These are phyloP conservation scores for Mandrillus leucophaeus DNA, from an alignment of 2,113 vertebrate species.

Conservation along the genomic window DNA sequence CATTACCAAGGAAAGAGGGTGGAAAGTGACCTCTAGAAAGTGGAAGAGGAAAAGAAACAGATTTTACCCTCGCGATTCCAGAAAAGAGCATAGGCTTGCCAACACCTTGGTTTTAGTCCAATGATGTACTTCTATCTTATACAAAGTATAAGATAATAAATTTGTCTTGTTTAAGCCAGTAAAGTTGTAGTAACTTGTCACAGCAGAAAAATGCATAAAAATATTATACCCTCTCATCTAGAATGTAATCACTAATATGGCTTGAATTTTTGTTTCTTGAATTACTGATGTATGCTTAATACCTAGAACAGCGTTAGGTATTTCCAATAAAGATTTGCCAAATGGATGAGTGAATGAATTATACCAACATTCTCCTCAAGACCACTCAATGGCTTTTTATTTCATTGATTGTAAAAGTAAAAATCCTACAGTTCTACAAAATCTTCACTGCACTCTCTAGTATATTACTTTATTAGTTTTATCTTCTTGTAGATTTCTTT, in stretches of 20 bases:
- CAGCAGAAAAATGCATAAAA: neutral
- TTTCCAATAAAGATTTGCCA: neutral
- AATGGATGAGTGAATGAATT: neutral
- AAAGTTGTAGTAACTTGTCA: neutral
- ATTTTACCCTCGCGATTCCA: neutral
- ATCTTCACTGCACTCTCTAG: neutral
- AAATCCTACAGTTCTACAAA: neutral
- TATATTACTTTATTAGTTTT: neutral
- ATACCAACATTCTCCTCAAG: neutral
- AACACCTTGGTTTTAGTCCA: neutral
- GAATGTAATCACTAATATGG: neutral
- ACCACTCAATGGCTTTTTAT: neutral
- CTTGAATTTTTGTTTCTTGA: neutral
- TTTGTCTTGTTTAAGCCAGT: neutral
- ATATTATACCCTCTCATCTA: neutral
- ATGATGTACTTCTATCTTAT: neutral
- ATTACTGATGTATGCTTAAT: neutral
- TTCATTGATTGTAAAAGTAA: neutral
- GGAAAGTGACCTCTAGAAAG: rapidly evolving
- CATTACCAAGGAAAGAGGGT: neutral
- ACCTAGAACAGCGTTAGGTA: neutral
- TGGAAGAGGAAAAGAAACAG: neutral
- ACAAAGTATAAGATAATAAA: neutral
- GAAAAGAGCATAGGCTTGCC: neutral
- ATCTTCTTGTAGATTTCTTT: neutral